These are phyloP conservation scores for Australoheros facetus DNA, from an alignment of 2,797 vertebrate genomes.

Conservation along the genomic window DNA sequence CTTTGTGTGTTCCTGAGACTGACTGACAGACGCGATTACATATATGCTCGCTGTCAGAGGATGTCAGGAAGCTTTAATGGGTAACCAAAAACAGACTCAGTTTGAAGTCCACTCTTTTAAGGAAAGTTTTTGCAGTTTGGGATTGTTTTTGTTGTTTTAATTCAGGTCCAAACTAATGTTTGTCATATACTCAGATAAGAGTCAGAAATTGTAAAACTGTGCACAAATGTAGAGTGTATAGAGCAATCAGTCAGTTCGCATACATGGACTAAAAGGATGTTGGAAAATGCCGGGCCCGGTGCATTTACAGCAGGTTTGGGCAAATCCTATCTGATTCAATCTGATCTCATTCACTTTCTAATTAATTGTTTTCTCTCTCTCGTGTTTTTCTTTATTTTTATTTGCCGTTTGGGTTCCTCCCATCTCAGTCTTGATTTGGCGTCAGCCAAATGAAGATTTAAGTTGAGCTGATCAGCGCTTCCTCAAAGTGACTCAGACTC, in stretches of 20 bases:
- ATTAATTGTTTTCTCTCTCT: background rate
- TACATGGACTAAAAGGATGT: background rate
- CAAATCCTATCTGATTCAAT: background rate
- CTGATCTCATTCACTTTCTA: background rate
- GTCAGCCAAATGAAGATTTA: background rate
- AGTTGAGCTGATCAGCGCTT: background rate
- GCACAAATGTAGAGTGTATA: too few species aligned
- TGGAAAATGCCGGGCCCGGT: background rate
- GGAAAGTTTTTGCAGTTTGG: background rate
- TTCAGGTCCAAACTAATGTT: too few species aligned
- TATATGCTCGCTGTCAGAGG: background rate
- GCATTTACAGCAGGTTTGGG: background rate
- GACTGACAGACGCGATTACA: too few species aligned
- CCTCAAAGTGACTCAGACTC: background rate
- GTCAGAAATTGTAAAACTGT: background rate
- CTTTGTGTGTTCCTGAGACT: background rate
- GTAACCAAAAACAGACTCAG: background rate
- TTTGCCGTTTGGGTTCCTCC: background rate
- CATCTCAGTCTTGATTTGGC: background rate
- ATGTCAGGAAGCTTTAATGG: background rate
- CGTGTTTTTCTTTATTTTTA: background rate
- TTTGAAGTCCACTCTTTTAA: background rate
- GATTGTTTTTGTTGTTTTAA: background rate
- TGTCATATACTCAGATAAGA: background rate
- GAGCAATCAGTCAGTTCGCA: background rate